Base-by-base conservation (phyloP, 1,140 invertebrate species). In the Drosophila arawakana region DNA sequence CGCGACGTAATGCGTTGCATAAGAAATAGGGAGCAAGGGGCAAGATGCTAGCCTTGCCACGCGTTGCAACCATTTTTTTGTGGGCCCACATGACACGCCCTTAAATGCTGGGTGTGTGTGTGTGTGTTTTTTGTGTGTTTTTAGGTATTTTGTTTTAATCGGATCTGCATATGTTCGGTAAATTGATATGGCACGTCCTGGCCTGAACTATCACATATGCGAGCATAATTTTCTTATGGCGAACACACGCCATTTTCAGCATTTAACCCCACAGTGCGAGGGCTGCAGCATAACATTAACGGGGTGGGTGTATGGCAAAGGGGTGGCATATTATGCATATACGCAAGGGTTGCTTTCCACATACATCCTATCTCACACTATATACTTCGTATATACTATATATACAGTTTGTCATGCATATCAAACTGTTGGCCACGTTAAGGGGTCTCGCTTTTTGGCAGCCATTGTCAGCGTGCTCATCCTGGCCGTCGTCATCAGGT, bases 111-210 rank as follows among this genome's bases (percentile, higher is more conserved):
- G 0, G 15, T 49, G 59, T 66, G 13, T 61, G 49, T 43, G 25
- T 44, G n/a, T 34, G 55, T 59, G 44, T 52, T 46, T 41, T 54
- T 58, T 37, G n/a, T 41, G 39, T n/a, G 34, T 59, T 39, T 6
- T 44, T 41, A 7, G 30, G 70, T 58, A 50, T 61, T 47, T 62
- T 73, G 15, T 41, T 55, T 46, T 90, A 90, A 89, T 78, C 69
- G 78, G 66, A 85, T 85, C 81, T 90, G 85, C 85, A 90, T 90
- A 90, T 90, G 85, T 75, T 85, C 61, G 70, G 85, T 90, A 90
- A 90, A 71, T 76, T 81, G 76, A 90, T 90, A 90, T 57, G 71
- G 63, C 60, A 81, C 80, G 74, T 74, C 57, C 50, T 55, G 47
- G 25, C 50, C 15, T 55, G 52, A 9, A 15, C 35, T 18, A 18